Evolutionary conservation across 2,113 vertebrate genomes (phyloP).

Genomic region (Seriola aureovittata): DNA sequence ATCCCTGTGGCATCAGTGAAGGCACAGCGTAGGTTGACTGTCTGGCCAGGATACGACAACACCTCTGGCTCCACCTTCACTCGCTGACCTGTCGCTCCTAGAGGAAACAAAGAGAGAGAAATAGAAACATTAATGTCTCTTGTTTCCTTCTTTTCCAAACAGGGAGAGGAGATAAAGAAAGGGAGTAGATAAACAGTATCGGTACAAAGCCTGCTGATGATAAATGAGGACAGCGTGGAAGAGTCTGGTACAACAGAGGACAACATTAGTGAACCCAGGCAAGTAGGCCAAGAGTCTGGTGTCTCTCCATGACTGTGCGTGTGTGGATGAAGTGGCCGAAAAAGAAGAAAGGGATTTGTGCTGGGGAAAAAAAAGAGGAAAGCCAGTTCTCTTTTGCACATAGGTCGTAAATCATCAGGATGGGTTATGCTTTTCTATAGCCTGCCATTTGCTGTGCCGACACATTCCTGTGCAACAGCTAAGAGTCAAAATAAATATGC

Average conservation of each 20-base stretch:
- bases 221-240: conserved; percentile 68
- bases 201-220: conserved; percentile 60
- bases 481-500: conserved; percentile 79
- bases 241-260: conserved; percentile 69
- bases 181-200: conserved; percentile 40
- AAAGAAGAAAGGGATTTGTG: conserved; percentile 5
- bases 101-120: conserved; percentile 34
- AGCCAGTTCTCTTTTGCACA: conserved; percentile 57
- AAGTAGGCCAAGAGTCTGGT: conserved; percentile 76
- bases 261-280: conserved; percentile 67
- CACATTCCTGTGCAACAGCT: conserved; percentile 73
- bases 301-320: conserved; percentile 50
- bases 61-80: conserved; percentile 86
- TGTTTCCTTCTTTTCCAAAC: conserved; percentile 22
- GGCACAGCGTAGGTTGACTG: conserved; percentile 84
- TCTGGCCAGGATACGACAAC: conserved; percentile 83
- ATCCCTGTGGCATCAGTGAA: conserved; percentile 76
- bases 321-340: conserved; percentile 13
- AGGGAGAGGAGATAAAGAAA: conserved; percentile 17
- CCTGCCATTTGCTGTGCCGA: conserved; percentile 78
- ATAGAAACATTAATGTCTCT: conserved; percentile 45
- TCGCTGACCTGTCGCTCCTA: conserved; percentile 78
- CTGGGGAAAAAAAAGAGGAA: conserved; percentile 24
- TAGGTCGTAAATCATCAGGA: conserved; percentile 76
- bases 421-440: conserved; percentile 67